Evolutionary conservation across 2,888 invertebrate species (phyloP), one percentile per base, ranked within the genome.

Genomic region (Diarsia mendica): DNA sequence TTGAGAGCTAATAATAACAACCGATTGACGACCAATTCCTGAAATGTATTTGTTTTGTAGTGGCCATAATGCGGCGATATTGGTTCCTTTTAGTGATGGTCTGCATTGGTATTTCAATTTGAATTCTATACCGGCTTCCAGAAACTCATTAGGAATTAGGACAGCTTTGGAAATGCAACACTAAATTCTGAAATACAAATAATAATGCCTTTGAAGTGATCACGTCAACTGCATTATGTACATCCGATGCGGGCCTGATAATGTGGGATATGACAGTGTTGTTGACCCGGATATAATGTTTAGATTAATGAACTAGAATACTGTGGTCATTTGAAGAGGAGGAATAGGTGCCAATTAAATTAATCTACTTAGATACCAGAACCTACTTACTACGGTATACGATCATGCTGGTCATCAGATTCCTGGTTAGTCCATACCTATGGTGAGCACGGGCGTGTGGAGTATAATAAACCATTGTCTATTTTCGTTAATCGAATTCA

Each of bases 131-230:
- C 72, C 68, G 68, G 46, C 51, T 53, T 69, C 71, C 53, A 67
- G 39, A 55, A 75, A 72, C 72, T 77, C 80, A 83, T 72, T 68
- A 63, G 63, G 69, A 78, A 81, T 77, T 72, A 75, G 66, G 63
- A 64, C 74, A 67, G 66, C 72, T 58, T 72, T 69, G 28, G 20
- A 4, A 61, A 69, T 60, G 33, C 55, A 49, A 80, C 13, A 33
- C 60, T 48, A 64, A 58, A 53, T n/a, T 70, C 20, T 3, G n/a
- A 78, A 80, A 63, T 23, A 67, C 78, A 73, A 67, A 46, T 67
- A 67, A 55, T 80, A 73, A 63, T 55, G 28, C n/a, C 18, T 73
- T 63, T 51, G 49, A 15, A 28, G 44, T 46, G 71, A 71, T 64
- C 46, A 72, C 46, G 58, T 71, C 51, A 72, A 51, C 28, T 33